Percentiles rank a stretch among this genome's conserved stretches.
phyloP scores from a whole-genome alignment of 2,888 invertebrate species.

The Theretra japonica region DNA sequence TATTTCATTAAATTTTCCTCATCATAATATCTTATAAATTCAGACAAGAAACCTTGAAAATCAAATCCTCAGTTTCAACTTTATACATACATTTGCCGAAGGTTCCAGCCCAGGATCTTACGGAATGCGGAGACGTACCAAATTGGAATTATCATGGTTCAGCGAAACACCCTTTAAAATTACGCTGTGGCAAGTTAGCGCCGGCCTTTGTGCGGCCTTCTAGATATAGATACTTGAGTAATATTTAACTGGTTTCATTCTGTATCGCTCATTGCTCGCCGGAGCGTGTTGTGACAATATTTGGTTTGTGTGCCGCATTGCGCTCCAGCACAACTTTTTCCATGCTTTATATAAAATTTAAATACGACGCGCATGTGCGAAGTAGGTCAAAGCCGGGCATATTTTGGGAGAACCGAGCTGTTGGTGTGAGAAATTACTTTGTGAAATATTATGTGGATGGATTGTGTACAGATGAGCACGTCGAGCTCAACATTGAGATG shows the following conservation, averaged over 20 bases:
- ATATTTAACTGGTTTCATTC: slow-evolving; percentile 34
- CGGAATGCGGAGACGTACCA: slow-evolving; percentile 4
- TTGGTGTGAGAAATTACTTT: slow-evolving; percentile 41
- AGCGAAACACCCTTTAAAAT: slow-evolving; percentile 2
- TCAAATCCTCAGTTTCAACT: not conserved
- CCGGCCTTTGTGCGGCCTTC: not conserved
- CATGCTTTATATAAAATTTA: slow-evolving; percentile 45
- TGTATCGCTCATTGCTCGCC: slow-evolving; percentile 44
- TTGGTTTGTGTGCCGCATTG: slow-evolving; percentile 55
- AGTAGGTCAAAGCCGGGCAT: slow-evolving; percentile 41
- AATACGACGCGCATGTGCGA: slow-evolving; percentile 39
- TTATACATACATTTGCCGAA: not conserved
- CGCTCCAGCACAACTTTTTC: slow-evolving; percentile 55
- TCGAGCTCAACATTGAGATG: not conserved
- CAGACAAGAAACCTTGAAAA: not conserved
- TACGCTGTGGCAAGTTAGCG: not conserved
- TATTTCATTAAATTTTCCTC: not conserved
- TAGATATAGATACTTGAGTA: slow-evolving; percentile 24
- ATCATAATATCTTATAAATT: not conserved
- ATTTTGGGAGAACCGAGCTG: slow-evolving; percentile 23
- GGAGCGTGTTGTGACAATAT: slow-evolving; percentile 55
- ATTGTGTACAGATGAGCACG: slow-evolving; percentile 16
- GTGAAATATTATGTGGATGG: slow-evolving; percentile 26
- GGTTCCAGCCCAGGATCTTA: not conserved
- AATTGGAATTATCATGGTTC: slow-evolving; percentile 19